A percentile compares a stretch with the other conserved stretches of the same genome.
Evolutionary conservation across 2,797 vertebrate genomes (phyloP).

Genomic region (Toxotes lorentzi): DNA sequence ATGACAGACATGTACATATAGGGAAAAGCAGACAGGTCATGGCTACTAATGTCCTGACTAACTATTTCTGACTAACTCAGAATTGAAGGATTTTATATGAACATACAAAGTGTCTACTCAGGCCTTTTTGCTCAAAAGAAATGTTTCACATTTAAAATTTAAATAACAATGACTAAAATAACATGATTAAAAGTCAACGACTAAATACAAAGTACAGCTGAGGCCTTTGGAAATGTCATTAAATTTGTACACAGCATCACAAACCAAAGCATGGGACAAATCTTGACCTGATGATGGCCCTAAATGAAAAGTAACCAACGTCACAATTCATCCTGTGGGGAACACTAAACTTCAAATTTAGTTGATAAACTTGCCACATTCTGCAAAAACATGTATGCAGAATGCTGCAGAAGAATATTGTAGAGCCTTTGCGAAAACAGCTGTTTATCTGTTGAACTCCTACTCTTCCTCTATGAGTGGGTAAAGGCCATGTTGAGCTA

Average conservation of each 20-base stretch:
- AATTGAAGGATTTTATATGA: neutral
- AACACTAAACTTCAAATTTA: neutral
- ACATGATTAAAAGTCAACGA: neutral
- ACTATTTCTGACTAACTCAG: too few relatives aligned
- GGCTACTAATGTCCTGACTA: too few relatives aligned
- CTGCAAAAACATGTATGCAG: slow-evolving; percentile 34
- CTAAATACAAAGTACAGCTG: neutral
- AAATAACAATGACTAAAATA: neutral
- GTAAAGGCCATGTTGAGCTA: too few relatives aligned
- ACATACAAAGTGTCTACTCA: neutral
- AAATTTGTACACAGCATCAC: neutral
- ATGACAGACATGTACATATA: neutral
- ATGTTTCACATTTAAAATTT: neutral
- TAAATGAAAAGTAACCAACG: neutral
- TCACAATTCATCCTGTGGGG: neutral
- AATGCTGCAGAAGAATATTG: slow-evolving; percentile 27
- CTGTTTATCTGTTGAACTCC: slow-evolving; percentile 42
- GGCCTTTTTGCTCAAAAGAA: neutral
- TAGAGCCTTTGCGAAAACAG: slow-evolving; percentile 42
- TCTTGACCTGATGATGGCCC: neutral
- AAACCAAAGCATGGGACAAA: neutral
- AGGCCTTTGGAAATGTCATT: neutral
- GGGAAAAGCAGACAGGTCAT: neutral
- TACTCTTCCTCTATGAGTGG: slow-evolving; percentile 8
- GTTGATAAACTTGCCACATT: slow-evolving; percentile 19